A percentile compares a stretch with the other conserved stretches of the same genome.
Evolutionary conservation across 2,888 invertebrate genomes (phyloP).

Genomic region (Choreutis nemorana): DNA sequence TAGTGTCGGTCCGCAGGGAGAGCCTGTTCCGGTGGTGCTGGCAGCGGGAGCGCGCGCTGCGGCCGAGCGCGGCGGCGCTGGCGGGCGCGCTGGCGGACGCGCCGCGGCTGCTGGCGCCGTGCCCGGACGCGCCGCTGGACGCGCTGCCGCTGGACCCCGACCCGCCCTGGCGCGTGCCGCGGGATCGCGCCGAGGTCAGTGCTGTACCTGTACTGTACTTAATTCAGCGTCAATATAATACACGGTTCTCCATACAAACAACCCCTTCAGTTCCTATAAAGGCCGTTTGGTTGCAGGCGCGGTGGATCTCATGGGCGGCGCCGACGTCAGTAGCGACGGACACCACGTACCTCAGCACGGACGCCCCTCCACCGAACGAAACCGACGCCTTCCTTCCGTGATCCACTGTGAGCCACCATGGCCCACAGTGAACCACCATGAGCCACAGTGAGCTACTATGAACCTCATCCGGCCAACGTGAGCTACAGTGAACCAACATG

Average conservation of each 20-base stretch:
- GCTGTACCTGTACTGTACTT: no score
- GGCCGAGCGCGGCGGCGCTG: slow-evolving; percentile 81
- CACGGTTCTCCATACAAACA: no score
- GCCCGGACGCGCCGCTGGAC: slow-evolving; percentile 77
- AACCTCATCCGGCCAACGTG: no score
- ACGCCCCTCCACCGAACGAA: slow-evolving; percentile 26
- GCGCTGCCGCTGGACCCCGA: slow-evolving; percentile 74
- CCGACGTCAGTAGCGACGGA: slow-evolving; percentile 34
- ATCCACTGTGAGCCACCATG: no score
- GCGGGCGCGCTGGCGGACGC: slow-evolving; percentile 82
- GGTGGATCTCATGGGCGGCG: slow-evolving; percentile 40
- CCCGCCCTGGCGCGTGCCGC: slow-evolving; percentile 22
- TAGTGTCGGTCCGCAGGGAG: slow-evolving; percentile 59
- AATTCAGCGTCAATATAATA: no score
- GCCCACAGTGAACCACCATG: no score
- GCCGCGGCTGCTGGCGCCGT: slow-evolving; percentile 79
- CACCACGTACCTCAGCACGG: slow-evolving; percentile 43
- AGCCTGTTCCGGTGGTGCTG: slow-evolving; percentile 82
- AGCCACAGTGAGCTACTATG: no score
- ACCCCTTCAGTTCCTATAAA: not conserved
- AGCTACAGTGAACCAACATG: no score
- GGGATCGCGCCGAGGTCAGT: slow-evolving; percentile 25
- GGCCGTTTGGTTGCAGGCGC: slow-evolving; percentile 25
- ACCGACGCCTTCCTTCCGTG: slow-evolving; percentile 25
- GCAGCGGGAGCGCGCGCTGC: slow-evolving; percentile 72